Percentiles rank a stretch among this genome's conserved stretches.
phyloP scores from a whole-genome alignment of 2,113 vertebrate species.

The Acanthochromis polyacanthus region DNA sequence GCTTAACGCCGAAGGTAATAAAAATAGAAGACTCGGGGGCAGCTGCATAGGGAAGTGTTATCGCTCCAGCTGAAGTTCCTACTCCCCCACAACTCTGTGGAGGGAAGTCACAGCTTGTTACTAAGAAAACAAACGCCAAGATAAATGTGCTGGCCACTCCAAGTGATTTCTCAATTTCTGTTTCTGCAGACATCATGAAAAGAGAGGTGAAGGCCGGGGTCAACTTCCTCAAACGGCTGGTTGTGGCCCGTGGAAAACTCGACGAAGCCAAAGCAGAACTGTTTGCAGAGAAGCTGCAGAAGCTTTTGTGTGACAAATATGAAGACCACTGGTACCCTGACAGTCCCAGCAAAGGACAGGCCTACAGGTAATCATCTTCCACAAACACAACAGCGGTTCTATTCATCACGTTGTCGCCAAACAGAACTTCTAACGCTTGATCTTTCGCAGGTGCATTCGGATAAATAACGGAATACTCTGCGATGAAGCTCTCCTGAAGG shows the following conservation, averaged over 20 bases:
- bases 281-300: conserved; percentile 89
- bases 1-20: conserved; percentile 13
- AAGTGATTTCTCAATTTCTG: background rate
- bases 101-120: conserved; percentile 26
- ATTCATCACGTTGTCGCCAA: background rate
- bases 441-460: conserved; percentile 82
- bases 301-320: conserved; percentile 89
- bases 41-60: conserved; percentile 55
- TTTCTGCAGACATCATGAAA: conserved; percentile 86
- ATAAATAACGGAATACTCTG: conserved; percentile 70
- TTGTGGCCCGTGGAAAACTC: conserved; percentile 85
- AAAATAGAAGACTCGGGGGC: conserved; percentile 35
- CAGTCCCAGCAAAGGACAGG: conserved; percentile 91
- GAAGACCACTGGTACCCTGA: conserved; percentile 92
- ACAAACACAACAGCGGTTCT: too few relatives aligned
- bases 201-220: conserved; percentile 93
- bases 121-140: background rate
- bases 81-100: conserved; percentile 3
- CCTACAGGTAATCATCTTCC: conserved; percentile 87
- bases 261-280: conserved; percentile 84
- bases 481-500: conserved; percentile 79
- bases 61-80: conserved; percentile 25
- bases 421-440: background rate
- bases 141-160: background rate
- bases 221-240: conserved; percentile 91